Evolutionary conservation across 2,888 invertebrate genomes (phyloP), one percentile per base, ranked within the genome.

Genomic region (Habrosyne pyritoides): DNA sequence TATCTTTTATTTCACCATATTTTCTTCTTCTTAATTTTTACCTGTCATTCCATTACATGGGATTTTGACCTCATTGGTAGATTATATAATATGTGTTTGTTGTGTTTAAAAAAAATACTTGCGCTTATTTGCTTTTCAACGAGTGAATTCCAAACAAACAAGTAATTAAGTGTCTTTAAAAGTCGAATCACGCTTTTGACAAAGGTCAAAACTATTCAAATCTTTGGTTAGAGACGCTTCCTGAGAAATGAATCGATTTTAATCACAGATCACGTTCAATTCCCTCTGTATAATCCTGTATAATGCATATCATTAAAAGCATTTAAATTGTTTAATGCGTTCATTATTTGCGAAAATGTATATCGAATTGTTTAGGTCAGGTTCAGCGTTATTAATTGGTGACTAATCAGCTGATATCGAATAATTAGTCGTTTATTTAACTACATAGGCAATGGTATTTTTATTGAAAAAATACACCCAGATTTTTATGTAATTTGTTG

Each of bases 131-230:
- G n/a, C n/a, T 14, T 28, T 18, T 26, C n/a, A 33, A n/a, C 0
- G 63, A 66, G 60, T 57, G 21, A 48, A 50, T 58, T 59, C 63
- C 24, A 53, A 53, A 61, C 60, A 63, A 50, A 56, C 46, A 61
- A 48, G 36, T 18, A 18, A 42, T 54, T 60, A 53, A 58, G 53
- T 59, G 21, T 49, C 56, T 62, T 69, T 53, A 24, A 14, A 21
- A 72, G 61, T 65, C 70, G 21, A 18, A 63, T 67, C 70, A 72
- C 73, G 73, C 61, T 57, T 46, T 26, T 49, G 47, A 26, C 12
- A 62, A 53, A 73, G 71, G 73, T 62, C 63, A 58, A 28, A 56
- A 55, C 56, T 50, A 53, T 49, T n/a, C 12, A 10, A 14, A 14
- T 36, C 3, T 46, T 57, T 46, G 47, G 52, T 47, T 57, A 48